A percentile compares a stretch with the other conserved stretches of the same genome.
These are phyloP conservation scores for Nasua narica DNA, from an alignment of 2,797 vertebrate species.

Conservation along the genomic window DNA sequence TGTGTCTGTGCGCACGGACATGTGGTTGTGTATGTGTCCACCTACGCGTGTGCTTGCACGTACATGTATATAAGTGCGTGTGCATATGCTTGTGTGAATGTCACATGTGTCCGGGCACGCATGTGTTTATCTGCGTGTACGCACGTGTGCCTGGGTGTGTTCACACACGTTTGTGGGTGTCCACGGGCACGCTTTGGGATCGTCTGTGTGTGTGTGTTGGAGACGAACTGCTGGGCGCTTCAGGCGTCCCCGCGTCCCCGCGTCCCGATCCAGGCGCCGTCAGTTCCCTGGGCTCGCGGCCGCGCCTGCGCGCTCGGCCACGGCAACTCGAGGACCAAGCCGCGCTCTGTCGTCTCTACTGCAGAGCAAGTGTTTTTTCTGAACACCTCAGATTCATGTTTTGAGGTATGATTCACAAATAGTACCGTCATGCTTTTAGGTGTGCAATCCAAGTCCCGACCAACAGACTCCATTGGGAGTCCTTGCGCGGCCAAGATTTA, in stretches of 20 bases:
- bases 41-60: background rate
- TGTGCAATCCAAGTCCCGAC: background rate
- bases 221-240: background rate
- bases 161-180: background rate
- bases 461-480: background rate
- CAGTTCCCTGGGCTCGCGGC: background rate
- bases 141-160: background rate
- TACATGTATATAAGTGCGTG: background rate
- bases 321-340: rapidly evolving
- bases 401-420: background rate
- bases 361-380: background rate
- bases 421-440: background rate
- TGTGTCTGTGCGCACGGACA: background rate
- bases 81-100: background rate
- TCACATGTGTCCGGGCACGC: background rate
- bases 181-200: background rate
- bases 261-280: background rate
- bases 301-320: background rate
- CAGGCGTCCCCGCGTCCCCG: background rate
- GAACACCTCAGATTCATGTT: background rate
- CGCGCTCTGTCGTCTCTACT: background rate
- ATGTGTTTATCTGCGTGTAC: background rate
- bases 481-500: background rate
- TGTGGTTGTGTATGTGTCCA: too few species aligned
- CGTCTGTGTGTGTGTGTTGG: background rate